Percentiles rank a stretch among this genome's conserved stretches.
phyloP scores from a whole-genome alignment of 2,797 vertebrate species.

The Danionella dracula region DNA sequence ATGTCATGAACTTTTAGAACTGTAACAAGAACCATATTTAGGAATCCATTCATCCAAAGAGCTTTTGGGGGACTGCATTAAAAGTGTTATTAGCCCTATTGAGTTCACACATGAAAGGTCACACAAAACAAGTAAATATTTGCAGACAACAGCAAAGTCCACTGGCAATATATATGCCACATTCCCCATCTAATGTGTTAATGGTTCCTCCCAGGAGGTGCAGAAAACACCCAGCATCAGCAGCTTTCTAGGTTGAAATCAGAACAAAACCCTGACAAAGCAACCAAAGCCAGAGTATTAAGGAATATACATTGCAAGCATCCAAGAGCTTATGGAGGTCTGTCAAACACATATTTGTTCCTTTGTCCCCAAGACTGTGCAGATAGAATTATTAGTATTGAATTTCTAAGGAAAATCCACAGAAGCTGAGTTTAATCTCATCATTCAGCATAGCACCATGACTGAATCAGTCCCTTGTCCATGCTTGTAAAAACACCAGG shows the following conservation, averaged over 20 bases:
- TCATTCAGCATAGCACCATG: slow-evolving; percentile 16
- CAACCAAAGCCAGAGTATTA: neutral
- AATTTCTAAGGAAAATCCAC: slow-evolving; percentile 3
- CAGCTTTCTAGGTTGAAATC: slow-evolving; percentile 17
- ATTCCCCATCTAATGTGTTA: neutral
- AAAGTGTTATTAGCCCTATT: neutral
- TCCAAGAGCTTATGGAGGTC: neutral
- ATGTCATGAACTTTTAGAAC: no score
- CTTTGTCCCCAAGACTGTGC: neutral
- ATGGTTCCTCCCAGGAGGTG: neutral
- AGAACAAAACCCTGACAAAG: slow-evolving; percentile 27
- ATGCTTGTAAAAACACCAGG: slow-evolving; percentile 34
- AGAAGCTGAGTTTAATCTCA: slow-evolving; percentile 39
- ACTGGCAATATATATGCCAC: neutral
- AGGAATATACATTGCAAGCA: neutral
- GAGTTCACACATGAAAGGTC: neutral
- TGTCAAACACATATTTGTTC: neutral
- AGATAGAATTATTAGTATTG: neutral
- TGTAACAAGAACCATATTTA: neutral
- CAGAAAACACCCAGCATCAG: slow-evolving; percentile 24
- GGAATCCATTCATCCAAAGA: neutral
- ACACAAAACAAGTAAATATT: slow-evolving; percentile 1
- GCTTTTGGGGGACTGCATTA: neutral
- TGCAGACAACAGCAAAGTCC: neutral
- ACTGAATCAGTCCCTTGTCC: slow-evolving; percentile 37